A percentile compares a stretch with the other conserved stretches of the same genome.
These are phyloP conservation scores for Pheosia tremula DNA, from an alignment of 2,888 invertebrate genomes.

Conservation along the genomic window DNA sequence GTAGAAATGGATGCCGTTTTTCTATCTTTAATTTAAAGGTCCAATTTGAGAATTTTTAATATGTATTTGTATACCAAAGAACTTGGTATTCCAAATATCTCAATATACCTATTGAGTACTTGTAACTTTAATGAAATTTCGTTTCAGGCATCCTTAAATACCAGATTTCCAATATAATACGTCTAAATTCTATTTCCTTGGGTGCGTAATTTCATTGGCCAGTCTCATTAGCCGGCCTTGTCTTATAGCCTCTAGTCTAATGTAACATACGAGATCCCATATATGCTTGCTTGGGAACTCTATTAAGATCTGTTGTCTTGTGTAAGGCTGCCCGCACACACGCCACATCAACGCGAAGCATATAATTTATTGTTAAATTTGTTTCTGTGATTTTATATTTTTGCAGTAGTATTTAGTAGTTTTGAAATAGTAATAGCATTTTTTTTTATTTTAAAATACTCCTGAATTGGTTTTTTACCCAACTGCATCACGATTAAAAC, in stretches of 20 bases:
- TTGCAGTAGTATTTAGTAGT: neutral
- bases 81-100: neutral
- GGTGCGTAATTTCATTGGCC: neutral
- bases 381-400: too few relatives aligned
- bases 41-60: too few relatives aligned
- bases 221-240: neutral
- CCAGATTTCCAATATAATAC: neutral
- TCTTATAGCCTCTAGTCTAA: neutral
- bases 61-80: neutral
- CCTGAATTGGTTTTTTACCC: too few relatives aligned
- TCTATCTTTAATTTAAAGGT: too few relatives aligned
- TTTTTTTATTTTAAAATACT: too few relatives aligned
- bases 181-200: neutral
- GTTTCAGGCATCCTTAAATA: neutral
- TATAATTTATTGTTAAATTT: too few relatives aligned
- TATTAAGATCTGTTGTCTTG: neutral
- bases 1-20: too few relatives aligned
- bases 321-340: neutral
- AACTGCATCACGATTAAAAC: too few relatives aligned
- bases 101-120: neutral
- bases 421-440: too few relatives aligned
- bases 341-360: neutral
- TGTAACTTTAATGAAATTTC: neutral
- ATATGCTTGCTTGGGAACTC: neutral
- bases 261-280: neutral